Conservation (phyloP, 2,888 invertebrate genomes). For the Julus scanicus region DNA sequence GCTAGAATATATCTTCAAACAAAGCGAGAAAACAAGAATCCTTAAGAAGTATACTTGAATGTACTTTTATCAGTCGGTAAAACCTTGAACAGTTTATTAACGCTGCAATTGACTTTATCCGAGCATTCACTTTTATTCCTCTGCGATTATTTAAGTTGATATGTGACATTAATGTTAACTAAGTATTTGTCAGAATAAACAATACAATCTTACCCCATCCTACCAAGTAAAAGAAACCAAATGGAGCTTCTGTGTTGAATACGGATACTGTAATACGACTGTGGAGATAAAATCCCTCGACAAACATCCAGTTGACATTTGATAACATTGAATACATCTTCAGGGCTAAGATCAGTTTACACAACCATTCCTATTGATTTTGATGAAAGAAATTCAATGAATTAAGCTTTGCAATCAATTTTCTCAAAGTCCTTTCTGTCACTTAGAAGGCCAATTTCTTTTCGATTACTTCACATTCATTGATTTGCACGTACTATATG, state of each 20-base stretch:
- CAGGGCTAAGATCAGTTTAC: conserved; percentile 69
- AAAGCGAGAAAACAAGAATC: too few relatives aligned
- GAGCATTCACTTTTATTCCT: not conserved
- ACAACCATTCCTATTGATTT: conserved; percentile 69
- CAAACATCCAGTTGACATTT: conserved; percentile 73
- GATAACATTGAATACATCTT: conserved; percentile 70
- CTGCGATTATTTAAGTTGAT: not conserved
- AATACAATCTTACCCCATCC: conserved; percentile 70
- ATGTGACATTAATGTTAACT: not conserved
- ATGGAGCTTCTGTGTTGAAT: conserved; percentile 70
- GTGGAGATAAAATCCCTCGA: conserved; percentile 69
- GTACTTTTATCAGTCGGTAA: not conserved
- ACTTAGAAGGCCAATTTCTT: not conserved
- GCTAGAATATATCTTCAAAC: too few relatives aligned
- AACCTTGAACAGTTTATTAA: not conserved
- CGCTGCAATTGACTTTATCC: not conserved
- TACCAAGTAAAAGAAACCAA: conserved; percentile 69
- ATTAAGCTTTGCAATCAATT: not conserved
- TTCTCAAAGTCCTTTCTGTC: not conserved
- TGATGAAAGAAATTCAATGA: not conserved
- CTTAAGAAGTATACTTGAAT: too few relatives aligned
- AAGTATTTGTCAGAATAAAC: not conserved
- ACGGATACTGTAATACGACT: conserved; percentile 70
- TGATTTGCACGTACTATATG: too few relatives aligned
- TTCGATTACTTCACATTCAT: not conserved